phyloP scores from a whole-genome alignment of 2,113 vertebrate genomes.

The Oncorhynchus mykiss region DNA sequence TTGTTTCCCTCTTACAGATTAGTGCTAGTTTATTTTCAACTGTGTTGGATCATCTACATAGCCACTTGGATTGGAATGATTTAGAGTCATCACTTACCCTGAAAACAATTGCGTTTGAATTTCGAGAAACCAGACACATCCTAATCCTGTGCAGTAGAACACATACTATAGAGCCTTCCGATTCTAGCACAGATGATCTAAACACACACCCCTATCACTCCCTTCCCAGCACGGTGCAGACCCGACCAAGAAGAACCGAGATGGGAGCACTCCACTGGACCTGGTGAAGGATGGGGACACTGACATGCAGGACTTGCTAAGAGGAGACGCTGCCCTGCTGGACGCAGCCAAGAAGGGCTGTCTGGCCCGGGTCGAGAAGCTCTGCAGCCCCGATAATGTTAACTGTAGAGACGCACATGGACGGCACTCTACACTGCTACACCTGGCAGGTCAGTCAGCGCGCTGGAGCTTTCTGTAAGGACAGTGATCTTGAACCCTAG shows the following conservation, averaged over 20 bases:
- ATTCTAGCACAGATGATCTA: too few species aligned
- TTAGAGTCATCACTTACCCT: too few species aligned
- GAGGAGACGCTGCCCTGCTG: conserved; percentile 91
- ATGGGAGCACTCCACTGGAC: conserved; percentile 94
- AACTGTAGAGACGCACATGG: conserved; percentile 98
- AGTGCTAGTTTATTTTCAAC: too few species aligned
- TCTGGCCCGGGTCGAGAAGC: conserved; percentile 92
- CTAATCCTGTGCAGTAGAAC: not conserved
- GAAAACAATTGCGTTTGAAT: too few species aligned
- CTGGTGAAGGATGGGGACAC: conserved; percentile 97
- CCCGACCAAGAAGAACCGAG: conserved; percentile 96
- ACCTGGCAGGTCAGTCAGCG: conserved; percentile 89
- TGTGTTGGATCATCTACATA: too few species aligned
- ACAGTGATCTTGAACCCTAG: too few species aligned
- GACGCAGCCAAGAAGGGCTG: conserved; percentile 98
- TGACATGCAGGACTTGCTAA: conserved; percentile 94
- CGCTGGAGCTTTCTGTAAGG: not conserved
- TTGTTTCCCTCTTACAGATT: not conserved
- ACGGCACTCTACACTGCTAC: conserved; percentile 93
- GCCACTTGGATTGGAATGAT: too few species aligned
- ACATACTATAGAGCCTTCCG: not conserved
- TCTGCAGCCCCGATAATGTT: conserved; percentile 94
- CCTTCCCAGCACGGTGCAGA: conserved; percentile 90
- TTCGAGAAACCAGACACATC: not conserved
- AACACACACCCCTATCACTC: not conserved